A percentile compares a stretch with the other conserved stretches of the same genome.
phyloP scores from a whole-genome alignment of 2,888 invertebrate genomes.

The Hydropsyche betteni region DNA sequence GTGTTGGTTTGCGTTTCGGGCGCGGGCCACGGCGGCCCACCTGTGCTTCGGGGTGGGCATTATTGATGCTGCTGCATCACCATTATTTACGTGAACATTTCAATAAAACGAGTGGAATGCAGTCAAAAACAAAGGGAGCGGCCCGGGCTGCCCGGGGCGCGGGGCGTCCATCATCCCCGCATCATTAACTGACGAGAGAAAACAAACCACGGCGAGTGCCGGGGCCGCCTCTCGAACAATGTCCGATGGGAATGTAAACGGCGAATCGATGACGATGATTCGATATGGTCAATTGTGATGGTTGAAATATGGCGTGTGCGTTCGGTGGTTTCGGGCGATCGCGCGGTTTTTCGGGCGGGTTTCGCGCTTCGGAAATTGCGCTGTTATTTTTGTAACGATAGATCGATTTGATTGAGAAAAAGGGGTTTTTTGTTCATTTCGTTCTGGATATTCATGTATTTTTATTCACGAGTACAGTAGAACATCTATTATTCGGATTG shows the following conservation, averaged over 20 bases:
- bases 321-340: too few species aligned
- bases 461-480: too few species aligned
- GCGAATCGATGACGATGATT: background rate
- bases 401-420: too few species aligned
- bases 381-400: too few species aligned
- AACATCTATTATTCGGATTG: too few species aligned
- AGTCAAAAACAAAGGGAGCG: constrained; percentile 46
- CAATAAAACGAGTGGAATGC: constrained; percentile 51
- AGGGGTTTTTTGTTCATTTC: too few species aligned
- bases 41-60: constrained; percentile 40
- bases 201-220: constrained; percentile 6
- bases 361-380: too few species aligned
- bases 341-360: too few species aligned
- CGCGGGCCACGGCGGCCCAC: constrained; percentile 15
- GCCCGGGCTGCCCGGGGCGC: background rate
- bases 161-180: constrained; percentile 39
- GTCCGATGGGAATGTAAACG: background rate
- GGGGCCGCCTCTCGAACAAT: background rate
- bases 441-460: too few species aligned
- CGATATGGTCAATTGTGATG: too few species aligned
- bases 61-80: constrained; percentile 44
- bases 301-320: too few species aligned
- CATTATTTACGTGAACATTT: constrained; percentile 51
- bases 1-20: constrained; percentile 4
- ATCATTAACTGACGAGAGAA: constrained; percentile 37